Evolutionary conservation across 64 coral and sea anemone genomes (phyloP).

Genomic region (Montipora efflorescens): DNA sequence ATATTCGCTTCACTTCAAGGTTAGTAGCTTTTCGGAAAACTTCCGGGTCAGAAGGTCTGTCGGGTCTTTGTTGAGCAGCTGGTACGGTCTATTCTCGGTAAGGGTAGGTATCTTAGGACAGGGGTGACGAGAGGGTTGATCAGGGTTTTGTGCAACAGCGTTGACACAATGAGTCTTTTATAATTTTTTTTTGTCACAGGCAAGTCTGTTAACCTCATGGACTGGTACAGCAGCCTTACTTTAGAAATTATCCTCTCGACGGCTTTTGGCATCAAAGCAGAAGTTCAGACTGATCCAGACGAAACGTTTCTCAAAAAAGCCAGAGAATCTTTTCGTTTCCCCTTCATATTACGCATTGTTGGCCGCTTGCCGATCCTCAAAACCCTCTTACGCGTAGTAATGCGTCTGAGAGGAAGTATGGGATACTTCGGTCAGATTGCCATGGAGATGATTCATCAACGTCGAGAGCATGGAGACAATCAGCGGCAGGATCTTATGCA

Average conservation of each 20-base stretch:
- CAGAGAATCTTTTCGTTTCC: constrained; percentile 3
- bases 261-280: constrained; percentile 66
- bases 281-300: constrained; percentile 36
- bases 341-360: neutral
- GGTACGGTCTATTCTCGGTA: too few species aligned
- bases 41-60: too few species aligned
- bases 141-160: too few species aligned
- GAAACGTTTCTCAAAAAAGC: constrained; percentile 42
- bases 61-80: too few species aligned
- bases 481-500: constrained; percentile 21
- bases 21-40: too few species aligned
- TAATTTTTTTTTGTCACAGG: constrained; percentile 4
- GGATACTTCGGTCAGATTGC: constrained; percentile 22
- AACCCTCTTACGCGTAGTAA: neutral
- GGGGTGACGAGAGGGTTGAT: too few species aligned
- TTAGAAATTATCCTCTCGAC: constrained; percentile 73
- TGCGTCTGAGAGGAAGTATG: neutral
- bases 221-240: constrained; percentile 55
- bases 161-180: neutral
- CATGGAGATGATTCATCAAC: neutral
- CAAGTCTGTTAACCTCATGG: constrained; percentile 54
- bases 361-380: neutral
- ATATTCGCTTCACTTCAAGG: too few species aligned
- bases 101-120: too few species aligned
- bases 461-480: neutral